Conservation (phyloP, 2,888 invertebrate species). For the Dicyrtoma fusca region DNA sequence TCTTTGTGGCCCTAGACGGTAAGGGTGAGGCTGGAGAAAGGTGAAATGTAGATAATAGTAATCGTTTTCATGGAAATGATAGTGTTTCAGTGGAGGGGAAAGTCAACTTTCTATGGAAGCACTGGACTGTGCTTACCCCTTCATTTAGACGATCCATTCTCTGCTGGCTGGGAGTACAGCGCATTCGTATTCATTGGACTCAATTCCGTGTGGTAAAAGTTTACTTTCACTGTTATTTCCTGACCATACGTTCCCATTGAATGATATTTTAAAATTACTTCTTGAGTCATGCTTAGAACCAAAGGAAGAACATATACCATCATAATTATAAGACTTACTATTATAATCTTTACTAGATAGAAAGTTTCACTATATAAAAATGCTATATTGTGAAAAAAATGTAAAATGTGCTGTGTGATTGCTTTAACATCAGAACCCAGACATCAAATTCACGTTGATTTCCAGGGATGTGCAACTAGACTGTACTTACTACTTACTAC, state of each 20-base stretch:
- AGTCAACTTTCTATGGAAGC: constrained; percentile 68
- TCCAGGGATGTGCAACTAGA: too few relatives aligned
- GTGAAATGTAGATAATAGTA: not conserved
- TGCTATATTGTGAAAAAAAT: too few relatives aligned
- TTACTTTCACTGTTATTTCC: not conserved
- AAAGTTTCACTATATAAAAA: too few relatives aligned
- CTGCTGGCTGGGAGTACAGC: constrained; percentile 73
- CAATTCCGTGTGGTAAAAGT: constrained; percentile 65
- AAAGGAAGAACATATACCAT: too few relatives aligned
- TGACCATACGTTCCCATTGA: not conserved
- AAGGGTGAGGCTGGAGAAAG: not conserved
- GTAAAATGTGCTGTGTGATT: too few relatives aligned
- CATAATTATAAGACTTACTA: too few relatives aligned
- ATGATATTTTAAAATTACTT: not conserved
- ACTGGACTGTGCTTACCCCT: constrained; percentile 73
- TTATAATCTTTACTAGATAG: not conserved
- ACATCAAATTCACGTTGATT: too few relatives aligned
- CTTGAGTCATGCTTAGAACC: too few relatives aligned
- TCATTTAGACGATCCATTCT: constrained; percentile 70
- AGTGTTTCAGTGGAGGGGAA: constrained; percentile 66
- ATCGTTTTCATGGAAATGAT: constrained; percentile 19
- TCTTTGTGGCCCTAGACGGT: too few relatives aligned
- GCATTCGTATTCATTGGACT: constrained; percentile 71
- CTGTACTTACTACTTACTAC: too few relatives aligned
- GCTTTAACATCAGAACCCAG: too few relatives aligned